These are phyloP conservation scores for Philonicus albiceps DNA, from an alignment of 2,888 invertebrate species.

Conservation along the genomic window DNA sequence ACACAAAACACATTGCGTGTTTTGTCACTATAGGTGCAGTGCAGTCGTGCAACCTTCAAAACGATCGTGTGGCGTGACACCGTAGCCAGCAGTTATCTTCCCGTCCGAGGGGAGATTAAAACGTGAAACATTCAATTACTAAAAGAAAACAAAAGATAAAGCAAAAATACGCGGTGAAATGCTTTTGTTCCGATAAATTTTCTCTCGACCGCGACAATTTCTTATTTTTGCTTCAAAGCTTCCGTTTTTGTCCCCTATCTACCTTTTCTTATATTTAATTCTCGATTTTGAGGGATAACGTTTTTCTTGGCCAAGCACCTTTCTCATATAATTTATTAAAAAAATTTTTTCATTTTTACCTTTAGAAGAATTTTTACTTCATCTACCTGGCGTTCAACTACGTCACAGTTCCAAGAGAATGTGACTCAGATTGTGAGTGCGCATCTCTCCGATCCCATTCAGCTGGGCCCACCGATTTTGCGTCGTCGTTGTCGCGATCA, in stretches of 20 bases:
- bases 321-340: background rate
- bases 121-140: slow-evolving; percentile 13
- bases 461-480: background rate
- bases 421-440: background rate
- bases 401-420: background rate
- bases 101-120: background rate
- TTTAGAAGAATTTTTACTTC: background rate
- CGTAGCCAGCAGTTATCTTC: background rate
- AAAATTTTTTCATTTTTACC: no score
- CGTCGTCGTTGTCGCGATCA: background rate
- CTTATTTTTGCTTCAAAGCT: background rate
- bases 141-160: background rate
- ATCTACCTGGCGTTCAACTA: background rate
- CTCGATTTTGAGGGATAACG: background rate
- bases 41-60: background rate
- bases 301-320: background rate
- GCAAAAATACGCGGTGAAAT: background rate
- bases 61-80: slow-evolving; percentile 15
- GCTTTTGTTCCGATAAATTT: slow-evolving; percentile 13
- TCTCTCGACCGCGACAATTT: background rate
- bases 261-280: background rate
- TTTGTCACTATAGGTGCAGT: background rate
- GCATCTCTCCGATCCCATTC: background rate
- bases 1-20: background rate
- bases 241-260: background rate